Evolutionary conservation across 2,888 invertebrate species (phyloP).

Genomic region (Muscina levida): DNA sequence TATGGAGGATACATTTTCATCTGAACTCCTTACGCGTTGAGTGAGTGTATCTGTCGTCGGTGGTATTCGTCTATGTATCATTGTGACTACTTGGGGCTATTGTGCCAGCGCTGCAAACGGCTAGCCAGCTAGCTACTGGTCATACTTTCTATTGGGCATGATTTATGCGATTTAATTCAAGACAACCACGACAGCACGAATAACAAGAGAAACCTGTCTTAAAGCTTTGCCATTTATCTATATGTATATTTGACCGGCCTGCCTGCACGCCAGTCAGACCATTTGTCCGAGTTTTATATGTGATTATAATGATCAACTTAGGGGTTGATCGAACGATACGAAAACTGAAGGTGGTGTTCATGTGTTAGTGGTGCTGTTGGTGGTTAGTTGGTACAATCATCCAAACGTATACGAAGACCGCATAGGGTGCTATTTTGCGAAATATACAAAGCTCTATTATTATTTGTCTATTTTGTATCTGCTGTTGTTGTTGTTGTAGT

Average conservation of each 20-base stretch:
- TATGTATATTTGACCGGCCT: conserved; percentile 3
- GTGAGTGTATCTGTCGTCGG: conserved; percentile 22
- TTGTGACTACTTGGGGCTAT: conserved; percentile 42
- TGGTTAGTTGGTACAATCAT: conserved; percentile 47
- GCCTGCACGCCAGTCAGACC: background rate
- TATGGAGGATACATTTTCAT: conserved; percentile 64
- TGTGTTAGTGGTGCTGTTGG: too few species aligned
- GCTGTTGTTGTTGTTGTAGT: background rate
- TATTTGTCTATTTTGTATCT: conserved; percentile 41
- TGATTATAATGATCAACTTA: conserved; percentile 58
- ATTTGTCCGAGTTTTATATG: conserved; percentile 6
- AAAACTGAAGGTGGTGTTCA: conserved; percentile 17
- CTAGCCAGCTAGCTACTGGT: too few species aligned
- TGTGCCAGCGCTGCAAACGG: too few species aligned
- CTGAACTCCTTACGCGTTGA: conserved; percentile 59
- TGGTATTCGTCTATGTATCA: too few species aligned
- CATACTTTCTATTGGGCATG: conserved; percentile 47
- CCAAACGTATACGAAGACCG: background rate
- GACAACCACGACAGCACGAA: conserved; percentile 14
- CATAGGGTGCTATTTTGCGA: conserved; percentile 38
- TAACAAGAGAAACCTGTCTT: conserved; percentile 55
- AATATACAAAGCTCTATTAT: conserved; percentile 37
- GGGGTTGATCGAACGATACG: conserved; percentile 54
- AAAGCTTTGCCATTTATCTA: conserved; percentile 39
- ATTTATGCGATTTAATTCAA: conserved; percentile 31